These are phyloP conservation scores for Strigamia crassipes DNA, from an alignment of 2,888 invertebrate species.

Conservation along the genomic window DNA sequence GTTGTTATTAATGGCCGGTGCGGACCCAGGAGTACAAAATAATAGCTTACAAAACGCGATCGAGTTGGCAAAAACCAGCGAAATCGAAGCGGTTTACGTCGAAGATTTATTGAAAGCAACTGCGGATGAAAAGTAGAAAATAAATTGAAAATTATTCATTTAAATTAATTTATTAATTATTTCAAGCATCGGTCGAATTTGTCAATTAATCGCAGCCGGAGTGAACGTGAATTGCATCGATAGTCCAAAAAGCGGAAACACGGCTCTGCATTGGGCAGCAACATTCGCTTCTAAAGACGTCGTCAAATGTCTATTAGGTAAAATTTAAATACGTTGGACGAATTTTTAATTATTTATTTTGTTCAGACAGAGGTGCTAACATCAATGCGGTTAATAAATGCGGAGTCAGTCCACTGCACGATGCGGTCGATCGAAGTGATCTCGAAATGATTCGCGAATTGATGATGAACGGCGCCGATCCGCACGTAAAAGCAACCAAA, in stretches of 20 bases:
- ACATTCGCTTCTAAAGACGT: conserved; percentile 66
- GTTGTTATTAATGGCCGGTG: conserved; percentile 65
- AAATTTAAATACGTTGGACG: not conserved
- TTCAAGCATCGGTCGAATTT: conserved; percentile 65
- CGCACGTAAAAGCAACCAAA: conserved; percentile 61
- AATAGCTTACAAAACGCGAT: conserved; percentile 64
- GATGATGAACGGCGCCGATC: conserved; percentile 65
- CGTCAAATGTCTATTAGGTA: conserved; percentile 65
- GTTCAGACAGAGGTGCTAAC: conserved; percentile 65
- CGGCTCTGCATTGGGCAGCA: conserved; percentile 70
- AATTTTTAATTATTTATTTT: conserved; percentile 32
- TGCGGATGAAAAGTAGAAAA: conserved; percentile 66
- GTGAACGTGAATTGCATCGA: conserved; percentile 67
- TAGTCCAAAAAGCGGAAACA: conserved; percentile 66
- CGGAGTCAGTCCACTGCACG: conserved; percentile 68
- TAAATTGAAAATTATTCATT: conserved; percentile 41
- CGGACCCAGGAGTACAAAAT: conserved; percentile 66
- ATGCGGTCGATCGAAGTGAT: conserved; percentile 66
- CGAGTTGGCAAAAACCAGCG: conserved; percentile 62
- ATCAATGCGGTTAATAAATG: conserved; percentile 65
- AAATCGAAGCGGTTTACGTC: conserved; percentile 65
- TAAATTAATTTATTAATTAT: too few relatives aligned
- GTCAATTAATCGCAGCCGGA: conserved; percentile 66
- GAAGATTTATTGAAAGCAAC: conserved; percentile 67
- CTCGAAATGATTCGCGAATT: conserved; percentile 64